phyloP scores from a whole-genome alignment of 2,113 vertebrate genomes.

The Morone chrysops region DNA sequence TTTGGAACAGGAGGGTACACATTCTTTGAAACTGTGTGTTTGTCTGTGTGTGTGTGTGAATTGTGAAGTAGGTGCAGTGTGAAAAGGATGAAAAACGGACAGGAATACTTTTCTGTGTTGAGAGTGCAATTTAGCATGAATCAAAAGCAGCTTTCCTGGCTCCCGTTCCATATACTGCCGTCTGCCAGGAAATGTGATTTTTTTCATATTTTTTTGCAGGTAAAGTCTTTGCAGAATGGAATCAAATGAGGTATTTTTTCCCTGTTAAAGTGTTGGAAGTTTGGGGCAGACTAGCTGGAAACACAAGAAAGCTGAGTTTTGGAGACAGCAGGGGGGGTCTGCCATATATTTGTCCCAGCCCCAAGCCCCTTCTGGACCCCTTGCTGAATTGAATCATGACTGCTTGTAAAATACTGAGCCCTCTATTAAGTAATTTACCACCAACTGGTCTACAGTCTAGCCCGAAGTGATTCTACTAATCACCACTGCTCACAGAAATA shows the following conservation, averaged over 20 bases:
- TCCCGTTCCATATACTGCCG: conserved; percentile 59
- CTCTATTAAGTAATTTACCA: conserved; percentile 77
- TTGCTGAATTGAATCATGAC: conserved; percentile 70
- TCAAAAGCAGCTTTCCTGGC: conserved; percentile 85
- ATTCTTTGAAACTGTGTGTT: conserved; percentile 41
- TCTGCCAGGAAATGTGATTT: conserved; percentile 82
- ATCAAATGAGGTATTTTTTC: conserved; percentile 83
- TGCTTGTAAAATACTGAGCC: conserved; percentile 77
- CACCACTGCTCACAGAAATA: conserved; percentile 63
- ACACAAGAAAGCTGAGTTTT: conserved; percentile 72
- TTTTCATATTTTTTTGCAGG: conserved; percentile 80
- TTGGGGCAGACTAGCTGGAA: conserved; percentile 73
- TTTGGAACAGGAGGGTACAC: conserved; percentile 31
- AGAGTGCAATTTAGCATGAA: conserved; percentile 83
- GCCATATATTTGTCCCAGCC: conserved; percentile 66
- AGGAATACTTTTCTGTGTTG: conserved; percentile 77
- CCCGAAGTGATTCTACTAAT: conserved; percentile 70
- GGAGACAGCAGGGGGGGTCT: conserved; percentile 68
- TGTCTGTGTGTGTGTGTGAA: conserved; percentile 29
- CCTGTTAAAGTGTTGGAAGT: conserved; percentile 76
- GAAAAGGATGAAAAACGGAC: conserved; percentile 75
- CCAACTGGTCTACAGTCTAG: conserved; percentile 68
- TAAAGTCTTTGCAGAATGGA: conserved; percentile 81
- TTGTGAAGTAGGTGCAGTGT: conserved; percentile 64
- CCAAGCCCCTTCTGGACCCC: conserved; percentile 66